These are phyloP conservation scores for Dione juno DNA, from an alignment of 2,888 invertebrate genomes.

Conservation along the genomic window DNA sequence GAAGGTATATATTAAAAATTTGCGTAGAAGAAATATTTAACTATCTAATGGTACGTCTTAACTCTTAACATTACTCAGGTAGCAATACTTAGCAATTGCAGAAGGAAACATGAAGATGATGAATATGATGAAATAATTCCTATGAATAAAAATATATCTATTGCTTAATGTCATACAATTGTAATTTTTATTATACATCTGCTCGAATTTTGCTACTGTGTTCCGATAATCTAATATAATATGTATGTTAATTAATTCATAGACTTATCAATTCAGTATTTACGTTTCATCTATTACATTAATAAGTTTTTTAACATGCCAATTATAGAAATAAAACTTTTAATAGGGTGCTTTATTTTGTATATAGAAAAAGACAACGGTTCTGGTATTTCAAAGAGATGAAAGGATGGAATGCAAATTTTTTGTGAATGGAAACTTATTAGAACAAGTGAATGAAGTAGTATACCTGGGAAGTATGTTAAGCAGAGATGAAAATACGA, in stretches of 20 bases:
- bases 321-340: neutral
- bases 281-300: neutral
- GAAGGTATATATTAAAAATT: neutral
- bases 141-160: neutral
- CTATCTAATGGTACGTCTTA: neutral
- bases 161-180: neutral
- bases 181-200: neutral
- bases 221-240: neutral
- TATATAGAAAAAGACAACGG: too few species aligned
- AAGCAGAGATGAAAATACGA: too few species aligned
- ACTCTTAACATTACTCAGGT: too few species aligned
- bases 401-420: too few species aligned
- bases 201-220: slow-evolving; percentile 5
- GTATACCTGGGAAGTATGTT: too few species aligned
- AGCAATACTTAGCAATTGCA: neutral
- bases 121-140: neutral
- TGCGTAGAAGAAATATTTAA: neutral
- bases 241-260: slow-evolving; percentile 10
- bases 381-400: too few species aligned
- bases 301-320: neutral
- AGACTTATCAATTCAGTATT: neutral
- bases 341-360: neutral
- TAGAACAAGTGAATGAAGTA: too few species aligned
- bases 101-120: too few species aligned
- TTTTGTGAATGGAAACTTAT: too few species aligned